Conservation (phyloP, 1,140 invertebrate species). For the Drosophila micromelanica region DNA sequence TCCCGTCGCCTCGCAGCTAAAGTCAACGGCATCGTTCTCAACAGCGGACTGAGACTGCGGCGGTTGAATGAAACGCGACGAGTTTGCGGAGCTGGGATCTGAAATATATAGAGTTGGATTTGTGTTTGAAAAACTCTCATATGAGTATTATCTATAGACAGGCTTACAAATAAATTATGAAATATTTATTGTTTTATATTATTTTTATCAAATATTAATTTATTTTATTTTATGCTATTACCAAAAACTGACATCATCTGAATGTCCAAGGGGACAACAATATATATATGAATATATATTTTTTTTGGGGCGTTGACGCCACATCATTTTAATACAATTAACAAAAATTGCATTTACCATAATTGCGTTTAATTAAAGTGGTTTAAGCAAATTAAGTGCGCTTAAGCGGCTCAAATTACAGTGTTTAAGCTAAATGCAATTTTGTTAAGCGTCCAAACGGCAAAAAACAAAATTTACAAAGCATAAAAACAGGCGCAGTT, state of each 20-base stretch:
- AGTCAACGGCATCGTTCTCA: slow-evolving; percentile 72
- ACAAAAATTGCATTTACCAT: slow-evolving; percentile 53
- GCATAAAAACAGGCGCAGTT: slow-evolving; percentile 37
- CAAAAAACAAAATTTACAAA: slow-evolving; percentile 36
- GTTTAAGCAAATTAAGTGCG: slow-evolving; percentile 68
- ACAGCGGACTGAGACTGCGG: slow-evolving; percentile 74
- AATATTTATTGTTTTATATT: too few relatives aligned
- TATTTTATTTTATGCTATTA: too few relatives aligned
- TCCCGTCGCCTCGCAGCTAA: slow-evolving; percentile 71
- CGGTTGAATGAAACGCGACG: slow-evolving; percentile 65
- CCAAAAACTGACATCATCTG: not conserved
- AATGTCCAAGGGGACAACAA: not conserved
- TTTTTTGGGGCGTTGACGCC: not conserved
- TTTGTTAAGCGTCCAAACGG: slow-evolving; percentile 49
- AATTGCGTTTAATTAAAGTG: slow-evolving; percentile 72
- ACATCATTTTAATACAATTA: slow-evolving; percentile 38
- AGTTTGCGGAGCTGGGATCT: slow-evolving; percentile 42
- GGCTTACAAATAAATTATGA: too few relatives aligned
- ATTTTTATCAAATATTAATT: too few relatives aligned
- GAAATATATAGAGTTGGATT: slow-evolving; percentile 23
- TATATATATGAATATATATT: not conserved
- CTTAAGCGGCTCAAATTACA: slow-evolving; percentile 76
- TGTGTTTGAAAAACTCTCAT: slow-evolving; percentile 4
- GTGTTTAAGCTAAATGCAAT: slow-evolving; percentile 75
- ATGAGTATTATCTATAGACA: slow-evolving; percentile 8